Conservation (phyloP, 2,113 vertebrate genomes). For the Syngnathoides biaculeatus region DNA sequence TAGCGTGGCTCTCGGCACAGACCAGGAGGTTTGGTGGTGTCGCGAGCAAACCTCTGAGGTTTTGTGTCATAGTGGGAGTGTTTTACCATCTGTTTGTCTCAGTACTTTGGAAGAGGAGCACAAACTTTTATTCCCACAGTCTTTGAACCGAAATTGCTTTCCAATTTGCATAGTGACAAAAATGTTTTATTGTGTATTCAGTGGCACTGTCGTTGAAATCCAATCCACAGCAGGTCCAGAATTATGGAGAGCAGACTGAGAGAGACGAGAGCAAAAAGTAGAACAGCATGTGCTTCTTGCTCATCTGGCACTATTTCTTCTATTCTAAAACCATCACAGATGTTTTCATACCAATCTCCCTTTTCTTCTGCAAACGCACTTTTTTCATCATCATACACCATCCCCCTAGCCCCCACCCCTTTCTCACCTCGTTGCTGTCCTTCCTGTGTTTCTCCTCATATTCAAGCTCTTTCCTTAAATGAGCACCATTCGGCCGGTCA, state of each 20-base stretch:
- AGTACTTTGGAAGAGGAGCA: constrained; percentile 34
- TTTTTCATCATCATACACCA: constrained; percentile 24
- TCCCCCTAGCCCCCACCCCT: background rate
- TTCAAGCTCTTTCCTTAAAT: constrained; percentile 2
- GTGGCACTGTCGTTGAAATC: background rate
- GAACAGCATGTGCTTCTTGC: constrained; percentile 71
- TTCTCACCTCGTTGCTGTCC: constrained; percentile 2
- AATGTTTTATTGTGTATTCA: background rate
- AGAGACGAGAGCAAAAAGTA: constrained; percentile 26
- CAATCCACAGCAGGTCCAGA: background rate
- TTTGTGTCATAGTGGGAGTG: constrained; percentile 42
- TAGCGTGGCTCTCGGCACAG: constrained; percentile 16
- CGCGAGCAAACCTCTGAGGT: constrained; percentile 53
- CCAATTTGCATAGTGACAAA: background rate
- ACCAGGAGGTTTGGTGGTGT: constrained; percentile 18
- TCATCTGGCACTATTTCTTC: constrained; percentile 40
- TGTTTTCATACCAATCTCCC: constrained; percentile 58
- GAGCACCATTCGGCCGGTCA: background rate
- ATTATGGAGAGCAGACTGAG: constrained; percentile 18
- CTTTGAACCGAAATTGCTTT: constrained; percentile 7
- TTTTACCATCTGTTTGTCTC: constrained; percentile 34
- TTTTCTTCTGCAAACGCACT: constrained; percentile 30
- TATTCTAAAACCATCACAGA: constrained; percentile 57
- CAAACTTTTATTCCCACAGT: constrained; percentile 20
- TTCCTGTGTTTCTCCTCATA: no score